These are phyloP conservation scores for Gonatopus flavifemur DNA, from an alignment of 1,140 invertebrate genomes.

Conservation along the genomic window DNA sequence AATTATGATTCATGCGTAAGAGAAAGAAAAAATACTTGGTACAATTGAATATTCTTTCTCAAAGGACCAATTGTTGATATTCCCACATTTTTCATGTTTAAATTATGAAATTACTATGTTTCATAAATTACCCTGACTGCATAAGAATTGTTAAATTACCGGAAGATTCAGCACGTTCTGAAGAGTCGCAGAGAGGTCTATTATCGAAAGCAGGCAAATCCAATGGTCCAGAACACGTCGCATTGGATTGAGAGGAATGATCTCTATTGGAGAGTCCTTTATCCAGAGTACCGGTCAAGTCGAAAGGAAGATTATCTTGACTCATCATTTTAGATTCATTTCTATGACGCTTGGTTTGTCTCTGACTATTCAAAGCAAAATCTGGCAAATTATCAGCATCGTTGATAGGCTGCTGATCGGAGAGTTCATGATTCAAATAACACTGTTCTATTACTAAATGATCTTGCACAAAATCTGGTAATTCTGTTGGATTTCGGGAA, in stretches of 20 bases:
- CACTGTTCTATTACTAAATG: conserved; percentile 64
- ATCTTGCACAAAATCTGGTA: conserved; percentile 66
- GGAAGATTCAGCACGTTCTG: conserved; percentile 28
- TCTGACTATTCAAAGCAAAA: conserved; percentile 50
- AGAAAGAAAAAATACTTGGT: no score
- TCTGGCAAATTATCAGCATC: conserved; percentile 59
- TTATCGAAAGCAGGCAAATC: conserved; percentile 40
- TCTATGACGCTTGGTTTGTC: conserved; percentile 26
- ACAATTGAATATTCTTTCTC: no score
- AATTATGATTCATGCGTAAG: no score
- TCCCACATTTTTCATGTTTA: no score
- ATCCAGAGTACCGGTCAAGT: conserved; percentile 41
- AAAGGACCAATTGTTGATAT: no score
- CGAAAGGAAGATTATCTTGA: conserved; percentile 39
- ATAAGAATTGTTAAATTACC: conserved; percentile 22
- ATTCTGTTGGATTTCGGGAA: conserved; percentile 54
- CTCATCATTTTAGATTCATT: conserved; percentile 28
- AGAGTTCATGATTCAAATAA: conserved; percentile 50
- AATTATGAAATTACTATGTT: no score
- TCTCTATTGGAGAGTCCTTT: conserved; percentile 25
- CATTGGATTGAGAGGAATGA: conserved; percentile 24
- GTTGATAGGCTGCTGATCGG: conserved; percentile 25
- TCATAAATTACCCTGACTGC: no score
- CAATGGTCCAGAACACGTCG: conserved; percentile 30
- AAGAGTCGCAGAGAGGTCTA: neutral